phyloP scores from a whole-genome alignment of 2,888 invertebrate genomes.

The Stenodema calcarata region DNA sequence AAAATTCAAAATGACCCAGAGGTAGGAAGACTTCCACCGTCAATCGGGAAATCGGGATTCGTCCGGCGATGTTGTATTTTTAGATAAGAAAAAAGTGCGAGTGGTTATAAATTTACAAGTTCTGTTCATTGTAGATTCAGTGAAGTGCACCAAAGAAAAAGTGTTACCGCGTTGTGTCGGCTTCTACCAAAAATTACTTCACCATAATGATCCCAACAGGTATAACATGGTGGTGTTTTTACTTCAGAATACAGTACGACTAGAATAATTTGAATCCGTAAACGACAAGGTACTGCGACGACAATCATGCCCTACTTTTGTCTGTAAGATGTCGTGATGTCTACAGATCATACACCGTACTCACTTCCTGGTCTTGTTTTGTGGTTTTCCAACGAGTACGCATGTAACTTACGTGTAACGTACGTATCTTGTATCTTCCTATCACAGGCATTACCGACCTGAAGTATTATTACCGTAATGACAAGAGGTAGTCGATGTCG shows the following conservation, averaged over 20 bases:
- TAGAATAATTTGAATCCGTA: neutral
- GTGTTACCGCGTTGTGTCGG: neutral
- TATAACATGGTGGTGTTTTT: neutral
- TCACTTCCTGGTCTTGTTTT: no score
- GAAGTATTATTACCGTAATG: no score
- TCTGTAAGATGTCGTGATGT: no score
- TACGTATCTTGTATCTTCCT: no score
- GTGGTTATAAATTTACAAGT: neutral
- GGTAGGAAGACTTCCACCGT: neutral
- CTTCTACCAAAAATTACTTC: neutral
- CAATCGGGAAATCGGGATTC: neutral
- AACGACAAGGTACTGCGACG: neutral
- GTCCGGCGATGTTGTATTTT: neutral
- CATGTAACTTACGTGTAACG: no score
- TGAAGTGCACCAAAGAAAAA: neutral
- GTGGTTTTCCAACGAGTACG: no score
- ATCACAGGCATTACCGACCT: no score
- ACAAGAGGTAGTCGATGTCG: no score
- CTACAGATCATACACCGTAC: no score
- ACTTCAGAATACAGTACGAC: neutral
- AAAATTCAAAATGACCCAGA: conserved; percentile 39
- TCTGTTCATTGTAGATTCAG: neutral
- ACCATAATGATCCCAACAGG: neutral
- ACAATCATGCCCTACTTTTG: neutral
- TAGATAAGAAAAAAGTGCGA: neutral